These are phyloP conservation scores for Phyllotreta cruciferae DNA, from an alignment of 2,888 invertebrate genomes.

Conservation along the genomic window DNA sequence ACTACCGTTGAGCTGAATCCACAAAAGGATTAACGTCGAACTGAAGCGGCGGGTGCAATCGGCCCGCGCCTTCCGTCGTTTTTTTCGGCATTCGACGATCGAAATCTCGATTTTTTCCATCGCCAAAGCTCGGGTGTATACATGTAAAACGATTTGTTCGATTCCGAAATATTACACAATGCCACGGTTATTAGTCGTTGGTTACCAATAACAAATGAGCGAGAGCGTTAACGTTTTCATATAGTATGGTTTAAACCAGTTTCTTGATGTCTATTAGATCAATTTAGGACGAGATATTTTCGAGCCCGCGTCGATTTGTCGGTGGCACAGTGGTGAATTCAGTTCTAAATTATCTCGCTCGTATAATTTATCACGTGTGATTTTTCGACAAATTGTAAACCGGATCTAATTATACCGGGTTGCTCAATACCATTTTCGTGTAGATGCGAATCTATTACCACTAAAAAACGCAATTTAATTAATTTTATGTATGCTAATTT, in stretches of 20 bases:
- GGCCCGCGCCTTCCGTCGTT: not conserved
- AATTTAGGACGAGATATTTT: constrained; percentile 36
- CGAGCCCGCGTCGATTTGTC: not conserved
- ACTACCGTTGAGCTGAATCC: no score
- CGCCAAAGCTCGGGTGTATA: constrained; percentile 22
- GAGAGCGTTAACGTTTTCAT: constrained; percentile 35
- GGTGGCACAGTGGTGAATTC: not conserved
- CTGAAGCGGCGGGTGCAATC: constrained; percentile 10
- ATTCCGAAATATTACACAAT: constrained; percentile 33
- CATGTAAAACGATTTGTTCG: constrained; percentile 36
- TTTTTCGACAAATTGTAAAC: no score
- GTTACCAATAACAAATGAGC: constrained; percentile 34
- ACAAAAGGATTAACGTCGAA: not conserved
- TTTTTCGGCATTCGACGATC: constrained; percentile 13
- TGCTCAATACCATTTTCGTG: no score
- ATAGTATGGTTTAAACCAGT: constrained; percentile 35
- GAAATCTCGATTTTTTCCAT: constrained; percentile 26
- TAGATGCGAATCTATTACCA: no score
- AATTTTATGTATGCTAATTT: no score
- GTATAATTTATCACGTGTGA: not conserved
- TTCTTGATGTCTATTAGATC: constrained; percentile 33
- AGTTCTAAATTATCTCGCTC: not conserved
- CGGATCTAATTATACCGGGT: no score
- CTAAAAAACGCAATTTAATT: no score
- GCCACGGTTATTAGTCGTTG: constrained; percentile 32